Percentiles rank a stretch among this genome's conserved stretches.
These are phyloP conservation scores for Hemicrepidius hirtus DNA, from an alignment of 2,888 invertebrate species.

Conservation along the genomic window DNA sequence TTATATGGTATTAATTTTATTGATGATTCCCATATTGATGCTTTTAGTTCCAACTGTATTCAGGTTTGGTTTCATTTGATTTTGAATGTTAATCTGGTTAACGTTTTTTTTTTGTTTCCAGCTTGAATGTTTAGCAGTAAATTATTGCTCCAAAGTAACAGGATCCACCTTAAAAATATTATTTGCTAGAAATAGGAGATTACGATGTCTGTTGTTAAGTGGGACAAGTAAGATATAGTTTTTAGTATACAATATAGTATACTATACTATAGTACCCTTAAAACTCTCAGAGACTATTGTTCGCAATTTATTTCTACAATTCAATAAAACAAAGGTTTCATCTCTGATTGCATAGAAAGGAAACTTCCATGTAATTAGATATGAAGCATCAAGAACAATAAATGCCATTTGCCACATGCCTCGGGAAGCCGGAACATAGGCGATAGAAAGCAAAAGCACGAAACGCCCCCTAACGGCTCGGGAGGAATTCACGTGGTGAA, in stretches of 20 bases:
- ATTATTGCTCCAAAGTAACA: slow-evolving; percentile 97
- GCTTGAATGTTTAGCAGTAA: slow-evolving; percentile 97
- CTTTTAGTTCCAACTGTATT: slow-evolving; percentile 97
- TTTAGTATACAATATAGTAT: too few species aligned
- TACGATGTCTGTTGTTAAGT: slow-evolving; percentile 95
- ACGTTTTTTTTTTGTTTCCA: slow-evolving; percentile 69
- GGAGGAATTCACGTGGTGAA: too few species aligned
- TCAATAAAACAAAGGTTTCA: too few species aligned
- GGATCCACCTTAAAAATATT: slow-evolving; percentile 96
- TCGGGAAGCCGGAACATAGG: too few species aligned
- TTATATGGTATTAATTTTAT: slow-evolving; percentile 98
- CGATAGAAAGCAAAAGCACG: too few species aligned
- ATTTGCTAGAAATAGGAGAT: slow-evolving; percentile 93
- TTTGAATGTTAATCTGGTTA: background rate
- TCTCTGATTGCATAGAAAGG: too few species aligned
- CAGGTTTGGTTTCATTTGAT: slow-evolving; percentile 73
- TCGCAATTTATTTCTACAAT: background rate
- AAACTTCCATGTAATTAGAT: too few species aligned
- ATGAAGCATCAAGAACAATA: too few species aligned
- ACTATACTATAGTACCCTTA: too few species aligned
- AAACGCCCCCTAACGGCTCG: too few species aligned
- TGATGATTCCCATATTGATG: slow-evolving; percentile 99
- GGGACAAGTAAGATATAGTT: slow-evolving; percentile 86
- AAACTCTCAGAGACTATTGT: too few species aligned
- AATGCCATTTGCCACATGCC: too few species aligned